These are phyloP conservation scores for Odobenus rosmarus DNA, from an alignment of 2,113 vertebrate species.

Conservation along the genomic window DNA sequence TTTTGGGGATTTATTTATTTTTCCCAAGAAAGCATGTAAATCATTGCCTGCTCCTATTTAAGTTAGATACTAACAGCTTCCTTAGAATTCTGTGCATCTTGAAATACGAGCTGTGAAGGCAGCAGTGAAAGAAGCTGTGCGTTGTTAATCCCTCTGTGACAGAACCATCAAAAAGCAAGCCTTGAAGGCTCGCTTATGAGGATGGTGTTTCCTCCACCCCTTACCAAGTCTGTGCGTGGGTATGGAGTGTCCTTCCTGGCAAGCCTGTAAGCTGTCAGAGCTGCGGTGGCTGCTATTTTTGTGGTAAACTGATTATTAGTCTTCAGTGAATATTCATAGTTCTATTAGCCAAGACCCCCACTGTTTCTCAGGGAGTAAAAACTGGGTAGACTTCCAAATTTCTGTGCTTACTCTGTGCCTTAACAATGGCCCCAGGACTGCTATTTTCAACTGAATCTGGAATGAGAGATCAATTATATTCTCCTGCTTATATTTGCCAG, in stretches of 20 bases:
- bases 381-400: slow-evolving; percentile 66
- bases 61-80: slow-evolving; percentile 29
- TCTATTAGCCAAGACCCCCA: slow-evolving; percentile 51
- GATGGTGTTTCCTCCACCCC: not conserved
- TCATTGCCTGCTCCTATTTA: slow-evolving; percentile 22
- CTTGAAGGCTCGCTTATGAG: not conserved
- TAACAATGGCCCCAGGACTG: slow-evolving; percentile 70
- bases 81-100: not conserved
- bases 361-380: slow-evolving; percentile 63
- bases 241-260: slow-evolving; percentile 38
- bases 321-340: slow-evolving; percentile 59
- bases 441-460: slow-evolving; percentile 64
- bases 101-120: slow-evolving; percentile 26
- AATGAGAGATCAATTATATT: slow-evolving; percentile 54
- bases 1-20: slow-evolving; percentile 29
- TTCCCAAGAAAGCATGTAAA: not conserved
- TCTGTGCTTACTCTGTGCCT: slow-evolving; percentile 47
- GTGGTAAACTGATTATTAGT: slow-evolving; percentile 56
- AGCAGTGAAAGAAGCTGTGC: not conserved
- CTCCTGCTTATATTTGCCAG: slow-evolving; percentile 46
- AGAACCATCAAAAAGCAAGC: slow-evolving; percentile 21
- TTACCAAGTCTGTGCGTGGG: not conserved
- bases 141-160: slow-evolving; percentile 52
- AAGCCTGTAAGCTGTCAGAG: not conserved
- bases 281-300: slow-evolving; percentile 63